Evolutionary conservation across 2,888 invertebrate genomes (phyloP), one percentile per base, ranked within the genome.

Genomic region (Platyscelio sp.): DNA sequence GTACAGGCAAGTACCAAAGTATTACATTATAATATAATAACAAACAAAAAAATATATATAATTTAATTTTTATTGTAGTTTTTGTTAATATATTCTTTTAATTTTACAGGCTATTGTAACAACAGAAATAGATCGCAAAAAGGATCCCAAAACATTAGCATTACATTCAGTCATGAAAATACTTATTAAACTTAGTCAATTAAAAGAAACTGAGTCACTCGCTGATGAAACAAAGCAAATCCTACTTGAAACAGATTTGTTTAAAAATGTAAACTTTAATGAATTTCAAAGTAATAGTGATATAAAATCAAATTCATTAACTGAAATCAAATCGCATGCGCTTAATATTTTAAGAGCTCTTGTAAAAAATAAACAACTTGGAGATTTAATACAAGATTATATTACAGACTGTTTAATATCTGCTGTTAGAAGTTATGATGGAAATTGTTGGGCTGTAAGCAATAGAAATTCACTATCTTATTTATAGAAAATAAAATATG

Each of bases 331-430:
- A 80, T 96, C 97, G 38, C 99, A 98, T 94, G 96, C 97, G n/a
- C 93, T 98, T 89, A 98, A 99, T 93, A 97, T 98, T 71, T 94
- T 99, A 87, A 95, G 98, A 87, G 96, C 97, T 0, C 93, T 99
- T 49, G 97, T 96, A 92, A 95, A 97, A 40, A 97, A 97, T 93
- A 95, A 97, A 2, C 95, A 96, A 86, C 94, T 99, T 49, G 96
- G 96, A 15, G 97, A 97, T 83, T 94, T 95, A 79, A 96, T 97
- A 0, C 95, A 95, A 54, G 95, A 96, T 3, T 97, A 96, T 93
- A 95, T 97, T 11, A 96, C 96, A 0, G 95, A 95, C 49, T 97
- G 96, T 20, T 94, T 98, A 0, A 94, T 96, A 87, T 95, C 96
- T 4, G 97, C 98, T 3, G 95, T 98, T 27, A 93, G 94, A 15